These are phyloP conservation scores for Onchidella celtica DNA, from an alignment of 2,888 invertebrate genomes.

Conservation along the genomic window DNA sequence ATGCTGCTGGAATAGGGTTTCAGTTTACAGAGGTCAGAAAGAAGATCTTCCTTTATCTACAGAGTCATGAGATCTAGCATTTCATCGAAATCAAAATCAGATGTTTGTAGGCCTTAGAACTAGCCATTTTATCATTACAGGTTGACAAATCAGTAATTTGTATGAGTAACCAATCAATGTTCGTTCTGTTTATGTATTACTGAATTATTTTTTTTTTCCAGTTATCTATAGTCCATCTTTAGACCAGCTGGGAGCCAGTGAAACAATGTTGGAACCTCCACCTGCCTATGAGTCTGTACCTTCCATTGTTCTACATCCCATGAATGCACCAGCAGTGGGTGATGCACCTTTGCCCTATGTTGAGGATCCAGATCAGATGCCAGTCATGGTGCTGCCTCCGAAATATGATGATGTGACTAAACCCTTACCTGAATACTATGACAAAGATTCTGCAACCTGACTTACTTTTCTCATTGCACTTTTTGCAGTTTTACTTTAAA, in stretches of 20 bases:
- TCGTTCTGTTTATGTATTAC: too few species aligned
- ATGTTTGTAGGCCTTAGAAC: too few species aligned
- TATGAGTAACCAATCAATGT: too few species aligned
- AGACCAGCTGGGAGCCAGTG: slow-evolving; percentile 68
- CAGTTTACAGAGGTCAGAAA: too few species aligned
- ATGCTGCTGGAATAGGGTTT: too few species aligned
- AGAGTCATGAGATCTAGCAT: too few species aligned
- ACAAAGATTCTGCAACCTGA: slow-evolving; percentile 34
- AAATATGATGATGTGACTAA: slow-evolving; percentile 71
- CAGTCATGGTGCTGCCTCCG: slow-evolving; percentile 68
- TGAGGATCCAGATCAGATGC: slow-evolving; percentile 51
- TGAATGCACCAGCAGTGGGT: slow-evolving; percentile 25
- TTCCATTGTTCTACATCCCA: slow-evolving; percentile 38
- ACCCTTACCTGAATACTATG: slow-evolving; percentile 66
- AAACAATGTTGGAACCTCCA: slow-evolving; percentile 63
- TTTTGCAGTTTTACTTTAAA: too few species aligned
- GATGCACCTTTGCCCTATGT: slow-evolving; percentile 33
- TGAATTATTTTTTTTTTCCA: slow-evolving; percentile 56
- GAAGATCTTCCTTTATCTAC: too few species aligned
- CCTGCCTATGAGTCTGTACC: slow-evolving; percentile 71
- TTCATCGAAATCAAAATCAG: too few species aligned
- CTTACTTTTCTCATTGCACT: background rate
- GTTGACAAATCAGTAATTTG: too few species aligned
- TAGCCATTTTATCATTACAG: too few species aligned
- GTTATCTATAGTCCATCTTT: slow-evolving; percentile 74